Conservation (phyloP, 2,797 vertebrate genomes). For the Chiloscyllium punctatum region DNA sequence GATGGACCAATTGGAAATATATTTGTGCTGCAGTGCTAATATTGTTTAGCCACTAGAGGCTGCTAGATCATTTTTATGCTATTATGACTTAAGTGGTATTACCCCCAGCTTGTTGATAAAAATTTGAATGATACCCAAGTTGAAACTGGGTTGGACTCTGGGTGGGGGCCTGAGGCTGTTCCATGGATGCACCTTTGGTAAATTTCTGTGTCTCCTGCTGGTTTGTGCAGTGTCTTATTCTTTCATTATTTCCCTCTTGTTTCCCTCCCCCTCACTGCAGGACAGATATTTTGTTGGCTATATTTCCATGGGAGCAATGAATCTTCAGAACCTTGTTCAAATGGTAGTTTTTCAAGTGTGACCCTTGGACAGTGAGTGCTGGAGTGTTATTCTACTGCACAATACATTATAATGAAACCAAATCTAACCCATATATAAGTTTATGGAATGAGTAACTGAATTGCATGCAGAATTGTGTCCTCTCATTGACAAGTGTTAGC, state of each 20-base stretch:
- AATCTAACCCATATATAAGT: background rate
- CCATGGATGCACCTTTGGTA: background rate
- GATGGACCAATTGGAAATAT: conserved; percentile 4
- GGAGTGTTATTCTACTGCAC: background rate
- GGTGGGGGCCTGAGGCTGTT: background rate
- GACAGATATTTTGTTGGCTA: background rate
- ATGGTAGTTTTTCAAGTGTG: background rate
- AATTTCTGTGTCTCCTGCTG: background rate
- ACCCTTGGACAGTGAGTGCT: background rate
- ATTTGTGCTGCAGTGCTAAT: background rate
- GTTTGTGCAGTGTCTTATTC: background rate
- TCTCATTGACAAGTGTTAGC: background rate
- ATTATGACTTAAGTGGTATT: background rate
- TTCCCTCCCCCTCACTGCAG: background rate
- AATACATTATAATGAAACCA: background rate
- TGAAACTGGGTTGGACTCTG: background rate
- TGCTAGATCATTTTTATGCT: conserved; percentile 15
- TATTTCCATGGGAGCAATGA: background rate
- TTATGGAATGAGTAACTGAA: background rate
- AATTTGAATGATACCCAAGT: background rate
- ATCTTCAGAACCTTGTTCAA: background rate
- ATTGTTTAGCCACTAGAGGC: conserved; percentile 27
- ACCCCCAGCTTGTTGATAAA: background rate
- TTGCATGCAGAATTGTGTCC: background rate
- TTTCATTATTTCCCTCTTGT: background rate